These are phyloP conservation scores for Alexandromys fortis DNA, from an alignment of 2,113 vertebrate species.

Conservation along the genomic window DNA sequence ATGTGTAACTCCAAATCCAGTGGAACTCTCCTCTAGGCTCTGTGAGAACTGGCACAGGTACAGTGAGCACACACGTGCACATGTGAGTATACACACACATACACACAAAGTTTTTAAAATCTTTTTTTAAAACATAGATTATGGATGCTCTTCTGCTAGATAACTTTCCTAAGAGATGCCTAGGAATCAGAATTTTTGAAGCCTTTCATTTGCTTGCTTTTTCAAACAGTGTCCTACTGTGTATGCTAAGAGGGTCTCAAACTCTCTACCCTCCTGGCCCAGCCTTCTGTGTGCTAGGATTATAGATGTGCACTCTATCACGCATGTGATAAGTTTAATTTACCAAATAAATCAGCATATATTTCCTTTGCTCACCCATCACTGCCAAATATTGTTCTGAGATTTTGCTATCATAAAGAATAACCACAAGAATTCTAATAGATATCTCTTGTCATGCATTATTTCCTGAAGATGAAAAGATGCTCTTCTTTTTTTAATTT, in stretches of 20 bases:
- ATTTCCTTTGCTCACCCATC: neutral
- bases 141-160: rapidly evolving
- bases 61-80: too few relatives aligned
- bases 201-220: neutral
- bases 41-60: neutral
- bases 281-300: neutral
- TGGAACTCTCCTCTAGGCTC: neutral
- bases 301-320: neutral
- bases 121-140: neutral
- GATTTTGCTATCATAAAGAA: neutral
- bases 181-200: neutral
- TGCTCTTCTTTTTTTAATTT: too few relatives aligned
- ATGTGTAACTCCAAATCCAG: neutral
- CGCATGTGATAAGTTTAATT: neutral
- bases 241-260: neutral
- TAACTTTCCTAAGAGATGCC: neutral
- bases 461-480: neutral
- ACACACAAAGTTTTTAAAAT: neutral
- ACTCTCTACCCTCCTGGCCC: neutral
- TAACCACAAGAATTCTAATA: neutral
- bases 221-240: neutral
- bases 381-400: neutral
- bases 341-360: neutral
- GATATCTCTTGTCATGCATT: neutral
- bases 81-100: neutral